These are phyloP conservation scores for Typhlichthys eigenmanni DNA, from an alignment of 2,797 vertebrate genomes.

Conservation along the genomic window DNA sequence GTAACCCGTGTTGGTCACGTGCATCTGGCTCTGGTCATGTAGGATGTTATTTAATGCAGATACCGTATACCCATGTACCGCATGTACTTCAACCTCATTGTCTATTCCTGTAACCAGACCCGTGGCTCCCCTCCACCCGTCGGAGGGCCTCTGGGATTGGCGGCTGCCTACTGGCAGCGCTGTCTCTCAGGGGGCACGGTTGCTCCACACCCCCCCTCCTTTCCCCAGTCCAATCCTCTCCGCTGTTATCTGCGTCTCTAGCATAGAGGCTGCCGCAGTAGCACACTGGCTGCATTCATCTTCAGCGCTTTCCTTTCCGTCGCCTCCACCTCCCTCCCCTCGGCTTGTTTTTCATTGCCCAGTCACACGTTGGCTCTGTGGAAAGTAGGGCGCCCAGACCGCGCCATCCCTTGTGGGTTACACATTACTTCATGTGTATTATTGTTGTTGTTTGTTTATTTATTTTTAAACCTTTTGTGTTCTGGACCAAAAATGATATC, in stretches of 20 bases:
- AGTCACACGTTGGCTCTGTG: slow-evolving; percentile 38
- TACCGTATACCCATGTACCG: background rate
- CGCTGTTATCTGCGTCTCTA: slow-evolving; percentile 16
- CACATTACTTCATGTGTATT: slow-evolving; percentile 11
- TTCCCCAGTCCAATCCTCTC: background rate
- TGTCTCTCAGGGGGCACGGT: slow-evolving; percentile 13
- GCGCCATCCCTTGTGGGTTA: background rate
- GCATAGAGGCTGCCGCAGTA: slow-evolving; percentile 19
- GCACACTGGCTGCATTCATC: slow-evolving; percentile 52
- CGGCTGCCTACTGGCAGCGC: background rate
- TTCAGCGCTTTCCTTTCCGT: slow-evolving; percentile 5
- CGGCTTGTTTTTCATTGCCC: slow-evolving; percentile 39
- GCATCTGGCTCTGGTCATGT: background rate
- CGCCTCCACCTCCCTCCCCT: slow-evolving; percentile 32
- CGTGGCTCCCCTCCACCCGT: background rate
- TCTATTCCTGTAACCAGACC: slow-evolving; percentile 1
- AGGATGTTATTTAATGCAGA: background rate
- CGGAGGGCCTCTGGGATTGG: slow-evolving; percentile 8
- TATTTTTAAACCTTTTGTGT: too few relatives aligned
- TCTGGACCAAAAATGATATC: too few relatives aligned
- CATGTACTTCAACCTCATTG: slow-evolving; percentile 18
- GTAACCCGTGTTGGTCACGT: background rate
- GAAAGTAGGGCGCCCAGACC: slow-evolving; percentile 19
- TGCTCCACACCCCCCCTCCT: background rate
- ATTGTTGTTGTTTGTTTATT: background rate